These are phyloP conservation scores for Spea hammondii DNA, from an alignment of 2,797 vertebrate genomes.

Conservation along the genomic window DNA sequence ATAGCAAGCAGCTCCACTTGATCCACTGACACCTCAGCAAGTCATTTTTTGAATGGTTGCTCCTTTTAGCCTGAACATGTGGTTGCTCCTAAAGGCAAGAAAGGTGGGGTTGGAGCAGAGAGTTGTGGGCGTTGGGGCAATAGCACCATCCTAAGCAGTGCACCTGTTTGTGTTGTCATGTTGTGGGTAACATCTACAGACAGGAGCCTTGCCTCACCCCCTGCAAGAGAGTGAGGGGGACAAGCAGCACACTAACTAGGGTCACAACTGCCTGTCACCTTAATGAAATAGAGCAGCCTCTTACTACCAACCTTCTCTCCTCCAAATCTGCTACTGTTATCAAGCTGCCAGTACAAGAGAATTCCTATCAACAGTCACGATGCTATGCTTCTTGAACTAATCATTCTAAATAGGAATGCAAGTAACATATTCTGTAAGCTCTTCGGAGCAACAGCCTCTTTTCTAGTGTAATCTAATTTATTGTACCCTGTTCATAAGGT, in stretches of 20 bases:
- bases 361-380: too few relatives aligned
- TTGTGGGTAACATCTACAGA: constrained; percentile 39
- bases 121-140: constrained; percentile 45
- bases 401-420: too few relatives aligned
- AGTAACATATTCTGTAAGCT: too few relatives aligned
- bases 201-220: constrained; percentile 19
- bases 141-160: constrained; percentile 47
- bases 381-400: too few relatives aligned
- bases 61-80: constrained; percentile 73
- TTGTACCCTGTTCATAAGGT: too few relatives aligned
- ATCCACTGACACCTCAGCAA: constrained; percentile 67
- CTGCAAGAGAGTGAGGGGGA: constrained; percentile 30
- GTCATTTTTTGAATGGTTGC: constrained; percentile 77
- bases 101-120: constrained; percentile 69
- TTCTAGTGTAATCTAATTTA: too few relatives aligned
- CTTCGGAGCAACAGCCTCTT: too few relatives aligned
- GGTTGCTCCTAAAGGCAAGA: constrained; percentile 65
- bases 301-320: too few relatives aligned
- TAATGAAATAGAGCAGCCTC: background rate
- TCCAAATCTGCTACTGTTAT: too few relatives aligned
- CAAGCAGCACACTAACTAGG: constrained; percentile 28
- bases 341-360: too few relatives aligned
- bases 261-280: constrained; percentile 28
- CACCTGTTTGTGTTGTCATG: constrained; percentile 55
- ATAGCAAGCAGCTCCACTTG: constrained; percentile 56